phyloP scores from a whole-genome alignment of 1,140 invertebrate species.

The Pseudomyrmex gracilis region DNA sequence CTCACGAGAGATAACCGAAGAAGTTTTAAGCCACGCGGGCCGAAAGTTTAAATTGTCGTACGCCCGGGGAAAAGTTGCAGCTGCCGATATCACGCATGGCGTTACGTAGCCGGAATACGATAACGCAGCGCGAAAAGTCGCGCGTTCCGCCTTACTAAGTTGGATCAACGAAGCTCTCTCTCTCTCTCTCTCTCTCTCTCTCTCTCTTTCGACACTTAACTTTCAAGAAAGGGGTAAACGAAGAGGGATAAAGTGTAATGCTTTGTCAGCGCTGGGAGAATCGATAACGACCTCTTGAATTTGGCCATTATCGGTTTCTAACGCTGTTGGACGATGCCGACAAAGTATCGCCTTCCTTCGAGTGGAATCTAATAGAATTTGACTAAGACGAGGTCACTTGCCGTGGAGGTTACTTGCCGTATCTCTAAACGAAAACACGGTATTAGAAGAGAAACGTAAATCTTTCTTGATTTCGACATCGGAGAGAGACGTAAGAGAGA shows the following conservation, averaged over 20 bases:
- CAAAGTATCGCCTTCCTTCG: slow-evolving; percentile 19
- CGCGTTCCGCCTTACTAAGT: slow-evolving; percentile 10
- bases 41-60: slow-evolving; percentile 40
- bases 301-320: slow-evolving; percentile 28
- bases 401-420: not conserved
- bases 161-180: slow-evolving; percentile 14
- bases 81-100: slow-evolving; percentile 47
- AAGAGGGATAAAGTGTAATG: slow-evolving; percentile 38
- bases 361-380: slow-evolving; percentile 29
- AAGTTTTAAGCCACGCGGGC: slow-evolving; percentile 48
- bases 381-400: slow-evolving; percentile 1
- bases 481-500: too few relatives aligned
- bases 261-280: slow-evolving; percentile 34
- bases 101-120: slow-evolving; percentile 30
- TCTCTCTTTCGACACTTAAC: not conserved
- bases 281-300: slow-evolving; percentile 39
- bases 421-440: not conserved
- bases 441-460: not conserved
- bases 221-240: not conserved
- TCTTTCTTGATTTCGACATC: too few relatives aligned
- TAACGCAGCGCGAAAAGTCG: slow-evolving; percentile 48
- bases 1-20: slow-evolving; percentile 18
- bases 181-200: too few relatives aligned
- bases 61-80: slow-evolving; percentile 35
- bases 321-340: slow-evolving; percentile 2